Conservation (phyloP, 2,113 vertebrate genomes). For the Prionailurus viverrinus region DNA sequence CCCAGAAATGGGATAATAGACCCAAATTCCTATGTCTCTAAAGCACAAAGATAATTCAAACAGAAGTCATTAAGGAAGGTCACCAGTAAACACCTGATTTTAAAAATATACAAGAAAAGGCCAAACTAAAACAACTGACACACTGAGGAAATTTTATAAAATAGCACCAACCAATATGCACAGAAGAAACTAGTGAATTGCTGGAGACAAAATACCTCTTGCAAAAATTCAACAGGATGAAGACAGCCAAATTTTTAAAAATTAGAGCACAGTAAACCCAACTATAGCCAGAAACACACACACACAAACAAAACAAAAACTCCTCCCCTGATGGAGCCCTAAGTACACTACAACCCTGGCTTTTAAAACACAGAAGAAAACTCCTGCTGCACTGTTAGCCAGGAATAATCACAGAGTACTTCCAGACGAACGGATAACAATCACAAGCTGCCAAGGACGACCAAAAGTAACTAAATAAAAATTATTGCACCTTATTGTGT, state of each 20-base stretch:
- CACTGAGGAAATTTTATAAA: conserved; percentile 51
- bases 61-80: conserved; percentile 70
- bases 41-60: conserved; percentile 76
- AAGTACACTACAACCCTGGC: conserved; percentile 23
- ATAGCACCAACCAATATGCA: conserved; percentile 20
- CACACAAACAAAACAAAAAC: background rate
- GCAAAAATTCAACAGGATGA: conserved; percentile 53
- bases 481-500: conserved; percentile 56
- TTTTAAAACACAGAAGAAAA: conserved; percentile 68
- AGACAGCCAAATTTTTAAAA: conserved; percentile 19
- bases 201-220: conserved; percentile 3
- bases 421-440: conserved; percentile 66
- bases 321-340: conserved; percentile 35
- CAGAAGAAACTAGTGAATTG: conserved; percentile 33
- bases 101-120: conserved; percentile 45
- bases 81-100: conserved; percentile 68
- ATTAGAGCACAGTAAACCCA: conserved; percentile 55
- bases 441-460: conserved; percentile 53
- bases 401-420: conserved; percentile 69
- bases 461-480: conserved; percentile 69
- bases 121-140: conserved; percentile 38
- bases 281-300: conserved; percentile 14
- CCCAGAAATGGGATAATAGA: conserved; percentile 73
- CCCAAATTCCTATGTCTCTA: conserved; percentile 74
- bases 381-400: conserved; percentile 51